A percentile compares a stretch with the other conserved stretches of the same genome.
These are phyloP conservation scores for Xanthorhoe designata DNA, from an alignment of 2,888 invertebrate species.

Conservation along the genomic window DNA sequence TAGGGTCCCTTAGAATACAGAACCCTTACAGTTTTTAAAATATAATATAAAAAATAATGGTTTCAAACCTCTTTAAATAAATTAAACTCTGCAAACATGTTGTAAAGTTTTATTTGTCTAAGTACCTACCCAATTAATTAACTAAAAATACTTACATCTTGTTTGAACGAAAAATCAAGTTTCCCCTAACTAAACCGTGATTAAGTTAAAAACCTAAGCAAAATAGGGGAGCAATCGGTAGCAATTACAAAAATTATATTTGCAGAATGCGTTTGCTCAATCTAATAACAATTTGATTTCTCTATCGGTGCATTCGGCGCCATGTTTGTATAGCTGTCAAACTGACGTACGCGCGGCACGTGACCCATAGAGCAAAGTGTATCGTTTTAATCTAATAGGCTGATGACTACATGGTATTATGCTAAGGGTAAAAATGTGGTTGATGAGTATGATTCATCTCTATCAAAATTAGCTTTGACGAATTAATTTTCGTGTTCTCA, in stretches of 20 bases:
- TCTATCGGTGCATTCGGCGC: constrained; percentile 62
- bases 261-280: constrained; percentile 75
- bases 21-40: too few relatives aligned
- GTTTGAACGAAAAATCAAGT: constrained; percentile 60
- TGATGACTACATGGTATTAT: constrained; percentile 56
- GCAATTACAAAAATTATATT: constrained; percentile 82
- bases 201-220: constrained; percentile 57
- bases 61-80: background rate
- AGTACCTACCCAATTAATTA: constrained; percentile 44
- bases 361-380: constrained; percentile 58
- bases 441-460: constrained; percentile 55
- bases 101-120: constrained; percentile 19
- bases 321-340: constrained; percentile 82
- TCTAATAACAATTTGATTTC: constrained; percentile 78
- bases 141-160: constrained; percentile 36
- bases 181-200: constrained; percentile 55
- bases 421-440: constrained; percentile 53
- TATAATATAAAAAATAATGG: too few relatives aligned
- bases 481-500: constrained; percentile 51
- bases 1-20: too few relatives aligned
- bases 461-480: constrained; percentile 58
- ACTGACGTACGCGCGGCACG: constrained; percentile 73
- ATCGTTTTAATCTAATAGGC: constrained; percentile 71
- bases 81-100: background rate
- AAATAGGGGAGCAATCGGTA: constrained; percentile 64